phyloP scores from a whole-genome alignment of 1,140 invertebrate genomes.

The Drosophila burlai region DNA sequence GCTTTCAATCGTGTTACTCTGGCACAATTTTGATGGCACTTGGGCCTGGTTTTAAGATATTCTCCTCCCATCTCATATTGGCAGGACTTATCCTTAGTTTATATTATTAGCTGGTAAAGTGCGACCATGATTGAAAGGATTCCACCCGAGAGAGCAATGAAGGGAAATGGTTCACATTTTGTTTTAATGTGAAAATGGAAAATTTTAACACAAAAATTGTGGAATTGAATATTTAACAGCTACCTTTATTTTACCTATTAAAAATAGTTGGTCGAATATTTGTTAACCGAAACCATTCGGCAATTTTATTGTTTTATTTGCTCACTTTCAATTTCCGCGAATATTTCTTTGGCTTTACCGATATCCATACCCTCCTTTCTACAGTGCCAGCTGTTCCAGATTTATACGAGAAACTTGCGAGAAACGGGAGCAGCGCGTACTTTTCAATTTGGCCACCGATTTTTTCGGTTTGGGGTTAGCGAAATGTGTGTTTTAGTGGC shows the following conservation, averaged over 20 bases:
- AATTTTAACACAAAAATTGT: not conserved
- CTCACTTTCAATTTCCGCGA: constrained; percentile 7
- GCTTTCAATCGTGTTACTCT: constrained; percentile 49
- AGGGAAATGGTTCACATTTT: not conserved
- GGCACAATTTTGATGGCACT: constrained; percentile 73
- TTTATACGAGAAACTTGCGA: constrained; percentile 72
- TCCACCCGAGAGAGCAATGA: too few relatives aligned
- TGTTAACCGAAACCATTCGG: not conserved
- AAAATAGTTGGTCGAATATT: not conserved
- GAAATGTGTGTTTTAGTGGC: constrained; percentile 79
- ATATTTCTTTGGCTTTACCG: constrained; percentile 2
- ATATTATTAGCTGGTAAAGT: constrained; percentile 80
- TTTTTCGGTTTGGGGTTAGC: constrained; percentile 45
- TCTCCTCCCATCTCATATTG: constrained; percentile 43
- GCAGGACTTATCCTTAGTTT: constrained; percentile 75
- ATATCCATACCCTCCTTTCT: constrained; percentile 1
- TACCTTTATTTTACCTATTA: not conserved
- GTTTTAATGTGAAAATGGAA: not conserved
- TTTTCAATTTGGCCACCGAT: constrained; percentile 69
- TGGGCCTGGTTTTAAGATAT: constrained; percentile 58
- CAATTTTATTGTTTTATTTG: not conserved
- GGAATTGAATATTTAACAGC: not conserved
- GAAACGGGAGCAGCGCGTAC: constrained; percentile 35
- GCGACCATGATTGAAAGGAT: constrained; percentile 71
- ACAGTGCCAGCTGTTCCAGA: constrained; percentile 64